Conservation (phyloP, 2,797 vertebrate genomes). For the Neosilurus mollespiculum region DNA sequence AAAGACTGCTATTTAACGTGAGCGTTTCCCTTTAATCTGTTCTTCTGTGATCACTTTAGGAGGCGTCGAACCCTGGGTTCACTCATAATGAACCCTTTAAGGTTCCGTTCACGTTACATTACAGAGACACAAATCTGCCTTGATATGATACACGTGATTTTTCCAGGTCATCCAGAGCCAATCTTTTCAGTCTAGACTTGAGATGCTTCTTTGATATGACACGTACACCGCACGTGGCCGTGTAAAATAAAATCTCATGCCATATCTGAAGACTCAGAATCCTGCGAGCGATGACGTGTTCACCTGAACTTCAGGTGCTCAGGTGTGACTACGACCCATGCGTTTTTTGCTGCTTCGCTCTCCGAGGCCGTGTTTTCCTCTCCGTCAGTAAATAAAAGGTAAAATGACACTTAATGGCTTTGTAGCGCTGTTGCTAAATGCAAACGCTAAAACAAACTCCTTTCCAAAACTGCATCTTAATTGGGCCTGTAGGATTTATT, state of each 20-base stretch:
- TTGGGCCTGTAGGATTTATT: conserved; percentile 37
- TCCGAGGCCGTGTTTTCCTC: background rate
- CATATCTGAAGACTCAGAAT: background rate
- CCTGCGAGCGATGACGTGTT: background rate
- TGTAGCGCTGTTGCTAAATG: background rate
- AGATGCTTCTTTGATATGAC: too few relatives aligned
- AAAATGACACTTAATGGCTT: conserved; percentile 23
- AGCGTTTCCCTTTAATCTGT: background rate
- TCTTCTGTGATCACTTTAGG: background rate
- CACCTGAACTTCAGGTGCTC: background rate
- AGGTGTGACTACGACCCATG: background rate
- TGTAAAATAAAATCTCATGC: background rate
- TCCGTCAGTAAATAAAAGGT: background rate
- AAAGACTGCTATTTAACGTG: too few relatives aligned
- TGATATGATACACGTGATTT: background rate
- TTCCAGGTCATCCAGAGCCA: background rate
- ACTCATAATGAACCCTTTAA: too few relatives aligned
- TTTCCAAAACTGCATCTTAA: conserved; percentile 20
- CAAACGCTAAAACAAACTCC: background rate
- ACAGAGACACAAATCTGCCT: background rate
- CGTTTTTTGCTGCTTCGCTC: background rate
- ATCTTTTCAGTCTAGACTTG: too few relatives aligned
- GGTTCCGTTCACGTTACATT: too few relatives aligned
- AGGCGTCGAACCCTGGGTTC: background rate
- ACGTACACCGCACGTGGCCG: too few relatives aligned